Percentiles rank a stretch among this genome's conserved stretches.
Evolutionary conservation across 2,113 vertebrate species (phyloP).

Genomic region (Forbesichthys papilliferus): DNA sequence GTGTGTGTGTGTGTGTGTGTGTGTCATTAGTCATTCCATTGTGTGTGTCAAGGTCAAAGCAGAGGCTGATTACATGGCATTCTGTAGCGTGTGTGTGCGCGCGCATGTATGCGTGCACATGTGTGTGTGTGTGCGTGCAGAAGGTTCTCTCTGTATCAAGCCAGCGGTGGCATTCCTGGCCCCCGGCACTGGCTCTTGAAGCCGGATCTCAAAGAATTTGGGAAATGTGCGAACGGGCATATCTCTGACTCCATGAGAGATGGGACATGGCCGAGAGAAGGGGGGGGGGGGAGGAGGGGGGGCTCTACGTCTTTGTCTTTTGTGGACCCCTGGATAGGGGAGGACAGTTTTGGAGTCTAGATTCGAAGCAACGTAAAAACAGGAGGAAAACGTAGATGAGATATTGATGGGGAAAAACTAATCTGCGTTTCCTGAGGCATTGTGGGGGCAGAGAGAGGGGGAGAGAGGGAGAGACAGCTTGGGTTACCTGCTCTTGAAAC

Average conservation of each 20-base stretch:
- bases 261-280: slow-evolving; percentile 12
- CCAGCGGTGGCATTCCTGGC: slow-evolving; percentile 71
- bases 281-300: neutral
- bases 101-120: slow-evolving; percentile 29
- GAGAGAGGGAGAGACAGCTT: neutral
- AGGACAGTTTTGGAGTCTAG: slow-evolving; percentile 10
- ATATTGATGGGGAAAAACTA: neutral
- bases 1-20: slow-evolving; percentile 30
- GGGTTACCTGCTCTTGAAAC: slow-evolving; percentile 85
- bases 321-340: slow-evolving; percentile 36
- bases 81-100: slow-evolving; percentile 45
- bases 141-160: slow-evolving; percentile 68
- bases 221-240: slow-evolving; percentile 71
- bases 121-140: slow-evolving; percentile 16
- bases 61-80: slow-evolving; percentile 74
- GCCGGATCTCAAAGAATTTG: slow-evolving; percentile 75
- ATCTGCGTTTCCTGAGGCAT: too few species aligned
- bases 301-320: slow-evolving; percentile 15
- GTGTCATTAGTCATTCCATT: slow-evolving; percentile 68
- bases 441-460: neutral
- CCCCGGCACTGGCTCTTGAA: slow-evolving; percentile 70
- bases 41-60: slow-evolving; percentile 76
- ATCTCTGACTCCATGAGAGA: slow-evolving; percentile 51
- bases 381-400: neutral
- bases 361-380: neutral